Percentiles rank a stretch among this genome's conserved stretches.
phyloP scores from a whole-genome alignment of 2,113 vertebrate genomes.

The Hippocampus comes region DNA sequence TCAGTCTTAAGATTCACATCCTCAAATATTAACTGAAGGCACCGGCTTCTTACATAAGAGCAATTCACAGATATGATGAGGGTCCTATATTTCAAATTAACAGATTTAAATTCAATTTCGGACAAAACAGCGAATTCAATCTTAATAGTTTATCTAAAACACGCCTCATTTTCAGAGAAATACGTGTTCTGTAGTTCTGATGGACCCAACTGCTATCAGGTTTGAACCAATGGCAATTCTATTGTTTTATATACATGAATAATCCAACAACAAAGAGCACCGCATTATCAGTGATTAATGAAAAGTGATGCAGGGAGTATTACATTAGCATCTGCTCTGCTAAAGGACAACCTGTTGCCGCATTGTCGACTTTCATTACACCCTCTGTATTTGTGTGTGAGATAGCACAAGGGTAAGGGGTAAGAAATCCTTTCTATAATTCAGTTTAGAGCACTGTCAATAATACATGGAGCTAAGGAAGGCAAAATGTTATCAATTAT shows the following conservation, averaged over 20 bases:
- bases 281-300: background rate
- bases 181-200: no score
- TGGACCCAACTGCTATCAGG: no score
- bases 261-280: background rate
- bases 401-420: slow-evolving; percentile 31
- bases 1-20: background rate
- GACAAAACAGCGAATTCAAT: no score
- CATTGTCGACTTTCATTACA: slow-evolving; percentile 59
- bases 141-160: no score
- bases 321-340: background rate
- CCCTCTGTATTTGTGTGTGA: slow-evolving; percentile 19
- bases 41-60: slow-evolving; percentile 10
- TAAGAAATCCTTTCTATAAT: slow-evolving; percentile 51
- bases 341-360: slow-evolving; percentile 33
- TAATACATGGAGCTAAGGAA: slow-evolving; percentile 62
- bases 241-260: background rate
- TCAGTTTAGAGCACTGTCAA: slow-evolving; percentile 61
- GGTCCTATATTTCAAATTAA: background rate
- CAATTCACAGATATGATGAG: background rate
- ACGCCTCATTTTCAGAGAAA: no score
- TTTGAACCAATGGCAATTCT: background rate
- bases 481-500: slow-evolving; percentile 66
- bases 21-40: slow-evolving; percentile 15
- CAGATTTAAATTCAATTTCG: background rate
- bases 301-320: background rate